Percentiles rank a stretch among this genome's conserved stretches.
These are phyloP conservation scores for Anticlea derivata DNA, from an alignment of 2,888 invertebrate species.

Conservation along the genomic window DNA sequence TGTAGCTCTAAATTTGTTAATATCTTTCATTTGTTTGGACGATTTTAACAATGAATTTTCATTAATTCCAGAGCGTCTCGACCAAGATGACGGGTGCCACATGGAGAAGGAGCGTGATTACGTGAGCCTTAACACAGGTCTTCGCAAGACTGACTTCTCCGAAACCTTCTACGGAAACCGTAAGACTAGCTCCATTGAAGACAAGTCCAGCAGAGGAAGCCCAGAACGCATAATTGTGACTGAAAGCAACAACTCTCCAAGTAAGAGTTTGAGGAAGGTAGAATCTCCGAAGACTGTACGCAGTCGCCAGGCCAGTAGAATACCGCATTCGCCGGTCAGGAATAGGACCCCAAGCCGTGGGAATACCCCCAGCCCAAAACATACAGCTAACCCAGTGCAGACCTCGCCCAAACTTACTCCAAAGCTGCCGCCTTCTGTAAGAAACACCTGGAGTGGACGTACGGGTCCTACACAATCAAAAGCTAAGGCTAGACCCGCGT, in stretches of 20 bases:
- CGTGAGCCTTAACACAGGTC: slow-evolving; percentile 87
- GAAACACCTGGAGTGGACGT: slow-evolving; percentile 91
- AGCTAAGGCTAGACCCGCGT: slow-evolving; percentile 65
- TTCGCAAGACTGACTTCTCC: slow-evolving; percentile 88
- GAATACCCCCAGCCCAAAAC: slow-evolving; percentile 77
- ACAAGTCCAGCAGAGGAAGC: slow-evolving; percentile 70
- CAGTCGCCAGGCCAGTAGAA: slow-evolving; percentile 72
- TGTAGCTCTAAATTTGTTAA: no score
- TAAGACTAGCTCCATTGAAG: slow-evolving; percentile 67
- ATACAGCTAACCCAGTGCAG: slow-evolving; percentile 58
- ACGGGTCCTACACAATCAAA: slow-evolving; percentile 70
- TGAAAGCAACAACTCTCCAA: slow-evolving; percentile 73
- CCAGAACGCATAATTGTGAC: slow-evolving; percentile 68
- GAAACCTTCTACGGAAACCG: slow-evolving; percentile 85
- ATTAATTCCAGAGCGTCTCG: slow-evolving; percentile 85
- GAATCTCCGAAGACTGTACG: slow-evolving; percentile 70
- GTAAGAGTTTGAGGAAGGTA: slow-evolving; percentile 68
- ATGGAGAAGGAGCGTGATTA: slow-evolving; percentile 78
- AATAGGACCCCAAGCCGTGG: slow-evolving; percentile 63
- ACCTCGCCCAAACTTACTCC: slow-evolving; percentile 74
- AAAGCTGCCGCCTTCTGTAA: slow-evolving; percentile 74
- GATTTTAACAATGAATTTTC: background rate
- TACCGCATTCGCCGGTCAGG: slow-evolving; percentile 76
- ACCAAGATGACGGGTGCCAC: slow-evolving; percentile 75
- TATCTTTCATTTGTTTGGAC: no score